Percentiles rank a stretch among this genome's conserved stretches.
Conservation (phyloP, 2,888 invertebrate species). For the Rhamphomyia laevipes region DNA sequence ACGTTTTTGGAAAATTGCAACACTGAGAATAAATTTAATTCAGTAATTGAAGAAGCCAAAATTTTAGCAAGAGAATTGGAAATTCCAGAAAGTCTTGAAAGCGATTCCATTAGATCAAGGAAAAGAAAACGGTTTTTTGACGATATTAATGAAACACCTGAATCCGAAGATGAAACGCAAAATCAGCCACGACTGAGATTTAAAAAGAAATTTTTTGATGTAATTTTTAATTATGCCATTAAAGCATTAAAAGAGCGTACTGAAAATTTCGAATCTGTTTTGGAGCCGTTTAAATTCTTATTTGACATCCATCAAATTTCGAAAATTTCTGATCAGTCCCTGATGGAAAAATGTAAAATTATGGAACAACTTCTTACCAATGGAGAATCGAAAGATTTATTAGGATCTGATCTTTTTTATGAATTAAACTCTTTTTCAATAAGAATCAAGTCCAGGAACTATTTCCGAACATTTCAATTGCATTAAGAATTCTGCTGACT, state of each 20-base stretch:
- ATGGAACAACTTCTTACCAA: neutral
- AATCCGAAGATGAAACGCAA: neutral
- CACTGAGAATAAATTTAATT: neutral
- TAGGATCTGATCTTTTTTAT: neutral
- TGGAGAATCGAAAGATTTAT: neutral
- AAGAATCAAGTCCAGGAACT: neutral
- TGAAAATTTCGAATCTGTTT: neutral
- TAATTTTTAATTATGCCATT: neutral
- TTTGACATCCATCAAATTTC: neutral
- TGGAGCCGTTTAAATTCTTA: neutral
- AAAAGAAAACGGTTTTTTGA: neutral
- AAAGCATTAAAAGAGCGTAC: neutral
- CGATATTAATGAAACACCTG: no score
- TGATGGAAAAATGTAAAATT: neutral
- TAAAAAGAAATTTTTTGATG: neutral
- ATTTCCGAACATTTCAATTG: neutral
- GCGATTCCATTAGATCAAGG: neutral
- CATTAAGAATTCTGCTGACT: neutral
- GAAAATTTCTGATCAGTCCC: neutral
- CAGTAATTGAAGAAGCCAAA: neutral
- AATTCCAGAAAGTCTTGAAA: neutral
- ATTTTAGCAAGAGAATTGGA: neutral
- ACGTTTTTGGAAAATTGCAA: neutral
- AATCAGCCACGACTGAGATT: neutral
- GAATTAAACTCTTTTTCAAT: neutral